Conservation (phyloP, 2,888 invertebrate species). For the Scaptomyza tumidula region DNA sequence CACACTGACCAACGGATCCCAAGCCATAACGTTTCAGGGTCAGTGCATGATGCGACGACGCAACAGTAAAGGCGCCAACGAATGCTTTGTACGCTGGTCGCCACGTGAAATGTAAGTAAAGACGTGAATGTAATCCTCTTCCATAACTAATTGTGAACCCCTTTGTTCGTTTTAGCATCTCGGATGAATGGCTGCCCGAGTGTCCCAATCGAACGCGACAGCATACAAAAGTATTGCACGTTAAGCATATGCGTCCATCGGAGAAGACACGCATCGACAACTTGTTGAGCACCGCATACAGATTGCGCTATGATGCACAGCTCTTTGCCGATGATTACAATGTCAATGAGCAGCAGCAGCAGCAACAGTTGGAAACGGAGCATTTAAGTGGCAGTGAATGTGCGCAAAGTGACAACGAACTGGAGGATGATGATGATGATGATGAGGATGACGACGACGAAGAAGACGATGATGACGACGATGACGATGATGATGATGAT, state of each 20-base stretch:
- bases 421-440: conserved; percentile 31
- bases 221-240: conserved; percentile 86
- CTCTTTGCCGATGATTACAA: conserved; percentile 77
- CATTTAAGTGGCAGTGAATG: conserved; percentile 47
- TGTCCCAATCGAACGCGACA: conserved; percentile 86
- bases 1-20: conserved; percentile 88
- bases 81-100: conserved; percentile 92
- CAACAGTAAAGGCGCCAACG: conserved; percentile 87
- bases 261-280: conserved; percentile 82
- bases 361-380: conserved; percentile 26
- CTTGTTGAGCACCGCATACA: conserved; percentile 81
- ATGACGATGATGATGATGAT: conserved; percentile 62
- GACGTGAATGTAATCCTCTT: no score
- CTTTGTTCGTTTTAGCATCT: conserved; percentile 86
- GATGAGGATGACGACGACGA: conserved; percentile 33
- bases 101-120: conserved; percentile 89
- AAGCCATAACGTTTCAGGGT: conserved; percentile 90
- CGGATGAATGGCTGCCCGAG: conserved; percentile 94
- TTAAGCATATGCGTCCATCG: conserved; percentile 81
- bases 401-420: conserved; percentile 20
- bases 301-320: conserved; percentile 81
- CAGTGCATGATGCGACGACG: conserved; percentile 88
- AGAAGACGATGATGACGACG: conserved; percentile 50
- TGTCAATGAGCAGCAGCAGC: conserved; percentile 44
- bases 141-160: neutral